Conservation (phyloP, 1,140 invertebrate genomes). For the Sinonovacula constricta region DNA sequence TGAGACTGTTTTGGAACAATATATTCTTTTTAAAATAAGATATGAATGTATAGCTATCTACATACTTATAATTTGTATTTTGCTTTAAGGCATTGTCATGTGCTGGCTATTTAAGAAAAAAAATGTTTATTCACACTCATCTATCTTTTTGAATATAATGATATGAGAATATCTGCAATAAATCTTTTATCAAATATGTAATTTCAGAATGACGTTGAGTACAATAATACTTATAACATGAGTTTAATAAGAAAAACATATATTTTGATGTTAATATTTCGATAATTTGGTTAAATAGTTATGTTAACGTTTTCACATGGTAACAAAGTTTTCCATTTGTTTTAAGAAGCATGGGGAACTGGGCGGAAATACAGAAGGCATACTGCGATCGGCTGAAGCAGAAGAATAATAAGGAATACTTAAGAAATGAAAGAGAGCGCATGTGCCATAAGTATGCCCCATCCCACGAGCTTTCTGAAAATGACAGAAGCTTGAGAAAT, state of each 20-base stretch:
- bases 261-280: neutral
- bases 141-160: neutral
- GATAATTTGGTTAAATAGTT: neutral
- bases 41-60: neutral
- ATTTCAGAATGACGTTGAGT: neutral
- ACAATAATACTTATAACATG: neutral
- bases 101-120: too few relatives aligned
- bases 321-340: neutral
- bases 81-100: too few relatives aligned
- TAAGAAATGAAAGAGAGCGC: constrained; percentile 31
- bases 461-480: constrained; percentile 12
- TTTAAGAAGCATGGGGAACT: neutral
- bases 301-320: neutral
- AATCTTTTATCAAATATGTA: neutral
- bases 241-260: neutral
- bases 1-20: neutral
- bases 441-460: constrained; percentile 1
- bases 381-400: constrained; percentile 10
- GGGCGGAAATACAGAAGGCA: constrained; percentile 8
- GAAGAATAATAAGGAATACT: constrained; percentile 32
- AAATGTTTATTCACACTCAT: too few relatives aligned
- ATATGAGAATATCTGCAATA: neutral
- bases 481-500: neutral
- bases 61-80: neutral
- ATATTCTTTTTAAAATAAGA: neutral